Evolutionary conservation across 1,140 invertebrate genomes (phyloP), one percentile per base, ranked within the genome.

Genomic region (Drosophila parabipectinata): DNA sequence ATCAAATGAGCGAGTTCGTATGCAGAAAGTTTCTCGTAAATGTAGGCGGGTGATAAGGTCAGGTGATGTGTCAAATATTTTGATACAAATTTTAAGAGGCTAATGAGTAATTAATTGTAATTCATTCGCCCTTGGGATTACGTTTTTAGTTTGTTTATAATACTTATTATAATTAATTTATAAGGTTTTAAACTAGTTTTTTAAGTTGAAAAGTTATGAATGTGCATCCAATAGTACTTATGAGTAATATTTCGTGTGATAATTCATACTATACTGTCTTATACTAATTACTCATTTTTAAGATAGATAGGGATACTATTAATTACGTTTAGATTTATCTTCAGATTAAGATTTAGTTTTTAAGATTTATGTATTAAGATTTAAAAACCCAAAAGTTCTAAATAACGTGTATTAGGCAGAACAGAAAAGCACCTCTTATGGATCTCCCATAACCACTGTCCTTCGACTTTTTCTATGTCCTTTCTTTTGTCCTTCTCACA

Each of bases 1-100:
- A 55, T 30, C 50, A 48, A 68, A 32, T 37, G 41, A 55, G 15
- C 8, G 30, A 8, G 18, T 24, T 57, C 4, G 2, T 21, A 55
- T n/a, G n/a, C n/a, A 39, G 15, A 57, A 69, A 69, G 21, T 58
- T 64, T 9, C 4, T 2, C 12, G 34, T 12, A 37, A 37, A 37
- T 37, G 12, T 12, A 3, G 3, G 34, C 2, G 32, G 9, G 41
- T 14, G n/a, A 41, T 41, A 41, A 41, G n/a, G 39, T 15, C 41
- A 18, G n/a, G 41, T 44, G 15, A 44, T 18, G 41, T 44, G 41
- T 18, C 41, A 44, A 18, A 15, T 44, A 44, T 18, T 15, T 44
- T 44, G 14, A 44, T 12, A 37, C 12, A 37, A n/a, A 12, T 37
- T 37, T 37, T 1, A 37, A 12, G 32, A 32, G 12, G 34, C 10